These are phyloP conservation scores for Glareola pratincola DNA, from an alignment of 2,113 vertebrate species.

Conservation along the genomic window DNA sequence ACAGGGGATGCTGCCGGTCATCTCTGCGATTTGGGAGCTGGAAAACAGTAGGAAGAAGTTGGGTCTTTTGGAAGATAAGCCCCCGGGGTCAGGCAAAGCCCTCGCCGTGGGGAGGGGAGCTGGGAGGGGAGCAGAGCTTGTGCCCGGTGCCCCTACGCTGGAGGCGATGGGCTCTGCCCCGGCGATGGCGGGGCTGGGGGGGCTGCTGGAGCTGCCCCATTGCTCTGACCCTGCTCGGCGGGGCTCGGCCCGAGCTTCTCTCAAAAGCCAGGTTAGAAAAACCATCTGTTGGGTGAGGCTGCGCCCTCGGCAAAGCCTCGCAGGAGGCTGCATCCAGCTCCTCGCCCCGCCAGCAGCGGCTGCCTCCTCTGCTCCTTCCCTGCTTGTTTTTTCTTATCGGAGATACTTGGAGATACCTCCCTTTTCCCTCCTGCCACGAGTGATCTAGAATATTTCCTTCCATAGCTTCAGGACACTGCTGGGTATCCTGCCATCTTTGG, in stretches of 20 bases:
- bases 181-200: fast-evolving
- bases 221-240: fast-evolving
- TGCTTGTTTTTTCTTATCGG: neutral
- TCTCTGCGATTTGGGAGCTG: neutral
- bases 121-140: neutral
- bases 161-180: neutral
- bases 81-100: neutral
- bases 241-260: fast-evolving
- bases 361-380: neutral
- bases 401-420: neutral
- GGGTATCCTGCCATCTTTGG: slow-evolving; percentile 46
- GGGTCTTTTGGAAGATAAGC: neutral
- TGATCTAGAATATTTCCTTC: slow-evolving; percentile 35
- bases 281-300: neutral
- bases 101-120: neutral
- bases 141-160: neutral
- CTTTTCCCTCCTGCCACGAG: neutral
- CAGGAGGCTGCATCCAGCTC: neutral
- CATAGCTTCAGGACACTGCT: slow-evolving; percentile 59
- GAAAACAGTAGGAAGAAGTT: neutral
- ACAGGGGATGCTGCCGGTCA: neutral
- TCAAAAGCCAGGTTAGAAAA: neutral
- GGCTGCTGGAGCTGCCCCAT: neutral
- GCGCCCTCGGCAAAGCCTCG: neutral
- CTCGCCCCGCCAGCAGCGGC: neutral